These are phyloP conservation scores for Vanacampus margaritifer DNA, from an alignment of 2,113 vertebrate genomes.

Conservation along the genomic window DNA sequence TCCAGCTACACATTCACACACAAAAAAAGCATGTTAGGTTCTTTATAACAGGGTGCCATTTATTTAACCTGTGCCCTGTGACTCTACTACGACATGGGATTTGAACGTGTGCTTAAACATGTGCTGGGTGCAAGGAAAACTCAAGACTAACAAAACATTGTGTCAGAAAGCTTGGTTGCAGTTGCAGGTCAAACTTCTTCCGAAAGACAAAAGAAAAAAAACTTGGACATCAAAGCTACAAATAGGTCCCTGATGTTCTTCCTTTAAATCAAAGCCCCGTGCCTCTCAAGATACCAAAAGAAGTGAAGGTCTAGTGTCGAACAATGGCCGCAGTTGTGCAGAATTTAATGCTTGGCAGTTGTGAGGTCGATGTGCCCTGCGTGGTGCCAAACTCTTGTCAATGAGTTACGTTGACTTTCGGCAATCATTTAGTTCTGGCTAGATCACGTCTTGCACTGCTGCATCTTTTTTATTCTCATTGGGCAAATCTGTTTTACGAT, in stretches of 20 bases:
- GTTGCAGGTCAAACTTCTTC: too few relatives aligned
- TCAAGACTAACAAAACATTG: too few relatives aligned
- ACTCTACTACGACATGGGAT: too few relatives aligned
- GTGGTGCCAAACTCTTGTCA: constrained; percentile 20
- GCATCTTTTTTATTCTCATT: not conserved
- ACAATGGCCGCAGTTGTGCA: not conserved
- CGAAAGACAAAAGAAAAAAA: too few relatives aligned
- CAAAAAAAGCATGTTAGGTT: too few relatives aligned
- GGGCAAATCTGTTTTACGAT: not conserved
- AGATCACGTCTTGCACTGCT: not conserved
- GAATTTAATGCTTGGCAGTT: not conserved
- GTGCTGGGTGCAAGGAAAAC: too few relatives aligned
- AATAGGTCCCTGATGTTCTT: not conserved
- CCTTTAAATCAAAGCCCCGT: not conserved
- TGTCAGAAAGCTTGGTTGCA: too few relatives aligned
- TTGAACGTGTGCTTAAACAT: too few relatives aligned
- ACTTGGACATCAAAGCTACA: not conserved
- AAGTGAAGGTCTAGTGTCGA: not conserved
- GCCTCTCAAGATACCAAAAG: too few relatives aligned
- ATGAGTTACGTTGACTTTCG: constrained; percentile 33
- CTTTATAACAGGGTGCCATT: too few relatives aligned
- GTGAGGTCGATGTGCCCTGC: constrained; percentile 22
- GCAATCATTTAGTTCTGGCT: not conserved
- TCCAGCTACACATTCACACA: too few relatives aligned
- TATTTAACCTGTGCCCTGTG: too few relatives aligned